Conservation (phyloP, 1,140 invertebrate species). For the Bombus polaris region DNA sequence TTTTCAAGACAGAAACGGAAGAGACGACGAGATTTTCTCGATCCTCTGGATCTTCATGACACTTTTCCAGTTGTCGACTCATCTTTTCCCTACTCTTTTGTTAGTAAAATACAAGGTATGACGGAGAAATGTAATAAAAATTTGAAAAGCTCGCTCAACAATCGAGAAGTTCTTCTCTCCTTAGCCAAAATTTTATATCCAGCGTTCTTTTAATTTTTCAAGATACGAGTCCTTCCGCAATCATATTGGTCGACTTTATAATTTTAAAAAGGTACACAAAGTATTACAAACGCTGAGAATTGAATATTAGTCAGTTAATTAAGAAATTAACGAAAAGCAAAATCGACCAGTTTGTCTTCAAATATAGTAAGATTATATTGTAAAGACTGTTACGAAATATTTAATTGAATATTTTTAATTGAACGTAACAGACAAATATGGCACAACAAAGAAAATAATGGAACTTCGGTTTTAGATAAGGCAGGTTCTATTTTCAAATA, state of each 20-base stretch:
- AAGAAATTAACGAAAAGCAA: neutral
- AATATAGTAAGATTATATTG: neutral
- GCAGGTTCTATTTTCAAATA: neutral
- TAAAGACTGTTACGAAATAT: too few relatives aligned
- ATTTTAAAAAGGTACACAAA: neutral
- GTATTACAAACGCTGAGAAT: neutral
- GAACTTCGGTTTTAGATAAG: neutral
- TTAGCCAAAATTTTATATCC: neutral
- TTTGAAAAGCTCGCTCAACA: neutral
- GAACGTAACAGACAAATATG: too few relatives aligned
- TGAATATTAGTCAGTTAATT: neutral
- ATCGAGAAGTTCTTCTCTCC: neutral
- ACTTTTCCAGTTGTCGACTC: neutral
- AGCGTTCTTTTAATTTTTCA: neutral
- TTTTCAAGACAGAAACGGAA: neutral
- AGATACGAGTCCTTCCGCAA: neutral
- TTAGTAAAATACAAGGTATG: neutral
- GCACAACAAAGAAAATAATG: too few relatives aligned
- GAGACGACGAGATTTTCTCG: neutral
- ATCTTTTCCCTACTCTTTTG: neutral
- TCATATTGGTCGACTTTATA: neutral
- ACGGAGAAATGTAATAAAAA: neutral
- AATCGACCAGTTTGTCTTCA: neutral
- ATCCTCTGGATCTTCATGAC: neutral
- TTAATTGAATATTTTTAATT: too few relatives aligned